Base-by-base conservation (phyloP, 2,888 invertebrate species). In the Pseudococcus jackbeardsleyi region DNA sequence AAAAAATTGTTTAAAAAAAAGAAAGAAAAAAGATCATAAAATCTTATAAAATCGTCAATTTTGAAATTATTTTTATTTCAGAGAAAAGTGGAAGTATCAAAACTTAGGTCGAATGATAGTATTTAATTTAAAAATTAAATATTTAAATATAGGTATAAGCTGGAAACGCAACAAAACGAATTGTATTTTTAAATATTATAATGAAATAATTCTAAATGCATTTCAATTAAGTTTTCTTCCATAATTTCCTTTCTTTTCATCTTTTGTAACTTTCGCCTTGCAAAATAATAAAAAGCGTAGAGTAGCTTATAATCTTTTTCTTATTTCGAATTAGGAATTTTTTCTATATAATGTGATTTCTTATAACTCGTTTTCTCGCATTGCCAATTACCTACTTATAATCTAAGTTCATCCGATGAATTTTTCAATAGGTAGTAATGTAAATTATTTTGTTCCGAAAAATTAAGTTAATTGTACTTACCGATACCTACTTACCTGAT, bases 351-450 rank as follows among this genome's bases (percentile, higher is more conserved):
- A 33, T 72, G 68, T 72, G 68, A 72, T 72, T 72, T 33, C 33
- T 72, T 26, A 19, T 33, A 72, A 72, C 68, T 72, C 68, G 33
- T 72, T 33, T 72, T 72, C 68, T 72, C 68, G 68, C 68, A 33
- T 33, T 33, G 68, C 33, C 22, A 72, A 72, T 72, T 26, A 72
- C 33, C 12, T 72, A 33, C 19, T 1, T 64, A 72, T 72, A 22
- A 64, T 22, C 4, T 50, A 50, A 50, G 26, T 33, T 15, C 19
- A 59, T 4, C 59, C 2, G 59, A 59, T 59, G 6, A 59, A 19
- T 8, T 19, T n/a, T 59, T 59, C 68, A 72, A 15, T 33, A 33
- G 26, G 26, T 72, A 72, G 68, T 11, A 19, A 59, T 17, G 22
- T 64, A 64, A 22, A 22, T 64, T 22, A 33, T 33, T 33, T 33